Evolutionary conservation across 2,888 invertebrate genomes (phyloP), one percentile per base, ranked within the genome.

Genomic region (Drosophila atripex): DNA sequence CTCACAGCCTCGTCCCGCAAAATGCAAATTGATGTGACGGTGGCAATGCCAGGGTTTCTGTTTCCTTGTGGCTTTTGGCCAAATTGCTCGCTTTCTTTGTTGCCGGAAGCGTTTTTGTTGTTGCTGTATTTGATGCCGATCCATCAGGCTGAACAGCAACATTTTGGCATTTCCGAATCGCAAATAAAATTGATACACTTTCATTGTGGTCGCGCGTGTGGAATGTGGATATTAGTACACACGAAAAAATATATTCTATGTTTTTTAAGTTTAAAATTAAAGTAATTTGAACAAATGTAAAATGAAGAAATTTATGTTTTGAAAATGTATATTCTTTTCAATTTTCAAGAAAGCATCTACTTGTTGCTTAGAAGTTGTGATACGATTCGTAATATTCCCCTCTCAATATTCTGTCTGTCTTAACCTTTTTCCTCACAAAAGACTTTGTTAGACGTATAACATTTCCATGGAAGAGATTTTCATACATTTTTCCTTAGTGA

Each of bases 1-100:
- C 16, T 41, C 11, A 9, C 41, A 11, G 8, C 18, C 14, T 23
- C 18, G 41, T 49, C 35, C 46, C 38, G 41, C 69, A 64, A 80
- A 78, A 80, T 83, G 83, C 77, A 83, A 83, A 86, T 86, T 75
- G 84, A 73, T 51, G 72, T 75, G 84, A 71, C 51, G 72, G 72
- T 72, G 73, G 60, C 43, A 75, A 76, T 72, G 75, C 55, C 77
- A 66, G 68, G 76, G 76, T 75, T 76, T 84, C 84, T 83, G 84
- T 80, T 80, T 80, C 84, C 82, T 75, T 80, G 83, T 75, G 83
- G 77, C 70, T 83, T 61, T 74, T 64, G 69, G 65, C 70, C 77
- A 79, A 82, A 82, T 83, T 86, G 86, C 66, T 69, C 69, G 70
- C 70, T 80, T 80, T 83, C 70, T 76, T 68, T 64, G 75, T 76